These are phyloP conservation scores for Porites evermanni DNA, from an alignment of 92 coral and sea anemone genomes.

Conservation along the genomic window DNA sequence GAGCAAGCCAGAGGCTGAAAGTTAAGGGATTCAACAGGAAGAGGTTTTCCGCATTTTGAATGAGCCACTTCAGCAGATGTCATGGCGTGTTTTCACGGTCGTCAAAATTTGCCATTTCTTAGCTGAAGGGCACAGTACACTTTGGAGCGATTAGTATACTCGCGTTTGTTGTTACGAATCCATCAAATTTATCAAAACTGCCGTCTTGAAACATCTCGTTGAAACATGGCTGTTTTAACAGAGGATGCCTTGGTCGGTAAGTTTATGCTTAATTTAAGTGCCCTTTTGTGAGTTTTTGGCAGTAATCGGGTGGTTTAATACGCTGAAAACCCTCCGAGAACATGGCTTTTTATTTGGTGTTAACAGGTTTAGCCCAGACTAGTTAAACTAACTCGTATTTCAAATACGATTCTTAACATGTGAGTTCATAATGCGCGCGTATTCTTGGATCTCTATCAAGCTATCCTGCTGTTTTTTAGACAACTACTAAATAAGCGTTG, in stretches of 20 bases:
- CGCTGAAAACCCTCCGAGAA: neutral
- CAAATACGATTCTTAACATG: too few species aligned
- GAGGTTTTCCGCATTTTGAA: neutral
- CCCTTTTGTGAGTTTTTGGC: neutral
- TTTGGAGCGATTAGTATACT: neutral
- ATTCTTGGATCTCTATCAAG: neutral
- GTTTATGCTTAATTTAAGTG: neutral
- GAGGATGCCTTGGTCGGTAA: conserved; percentile 23
- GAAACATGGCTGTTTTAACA: conserved; percentile 22
- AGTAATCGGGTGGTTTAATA: neutral
- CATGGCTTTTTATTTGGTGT: neutral
- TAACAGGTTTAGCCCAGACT: neutral
- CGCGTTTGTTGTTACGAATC: neutral
- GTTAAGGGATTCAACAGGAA: too few species aligned
- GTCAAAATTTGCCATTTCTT: neutral
- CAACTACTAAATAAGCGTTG: neutral
- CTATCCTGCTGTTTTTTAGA: conserved; percentile 4
- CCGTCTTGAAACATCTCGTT: neutral
- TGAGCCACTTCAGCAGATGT: neutral
- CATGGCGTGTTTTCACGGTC: neutral
- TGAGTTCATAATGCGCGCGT: too few species aligned
- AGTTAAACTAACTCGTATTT: too few species aligned
- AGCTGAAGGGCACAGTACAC: neutral
- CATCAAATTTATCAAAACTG: neutral
- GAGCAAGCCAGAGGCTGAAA: too few species aligned